Percentiles rank a stretch among this genome's conserved stretches.
Conservation (phyloP, 2,888 invertebrate species). For the Tiliacea citrago region DNA sequence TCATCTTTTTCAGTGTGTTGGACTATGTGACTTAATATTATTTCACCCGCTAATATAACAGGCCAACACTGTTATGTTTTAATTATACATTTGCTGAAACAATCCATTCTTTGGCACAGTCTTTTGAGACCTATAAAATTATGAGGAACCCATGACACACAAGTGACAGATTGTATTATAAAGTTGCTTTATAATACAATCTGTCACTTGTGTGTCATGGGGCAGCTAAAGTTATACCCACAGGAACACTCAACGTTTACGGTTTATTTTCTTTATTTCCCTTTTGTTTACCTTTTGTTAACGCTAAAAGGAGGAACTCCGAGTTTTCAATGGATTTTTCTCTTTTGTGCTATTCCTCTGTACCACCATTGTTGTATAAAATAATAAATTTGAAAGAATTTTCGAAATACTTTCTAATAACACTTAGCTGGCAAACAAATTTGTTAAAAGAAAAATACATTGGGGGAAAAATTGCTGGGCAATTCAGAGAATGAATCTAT, state of each 20-base stretch:
- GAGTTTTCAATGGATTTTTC: slow-evolving; percentile 55
- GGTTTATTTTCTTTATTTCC: slow-evolving; percentile 50
- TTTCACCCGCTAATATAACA: background rate
- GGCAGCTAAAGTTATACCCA: background rate
- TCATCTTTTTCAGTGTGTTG: background rate
- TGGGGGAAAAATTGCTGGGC: slow-evolving; percentile 9
- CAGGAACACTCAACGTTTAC: slow-evolving; percentile 46
- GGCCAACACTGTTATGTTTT: too few species aligned
- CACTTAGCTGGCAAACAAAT: slow-evolving; percentile 54
- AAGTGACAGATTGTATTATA: slow-evolving; percentile 1
- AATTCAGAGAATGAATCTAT: slow-evolving; percentile 38
- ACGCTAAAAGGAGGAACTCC: slow-evolving; percentile 49
- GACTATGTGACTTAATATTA: too few species aligned
- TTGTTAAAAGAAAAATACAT: slow-evolving; percentile 49
- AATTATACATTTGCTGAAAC: too few species aligned
- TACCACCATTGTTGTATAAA: slow-evolving; percentile 57
- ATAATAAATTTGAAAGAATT: slow-evolving; percentile 55
- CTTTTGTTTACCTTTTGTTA: slow-evolving; percentile 63
- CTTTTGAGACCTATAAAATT: background rate
- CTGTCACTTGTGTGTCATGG: too few species aligned
- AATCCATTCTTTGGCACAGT: background rate
- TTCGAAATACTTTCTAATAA: slow-evolving; percentile 58
- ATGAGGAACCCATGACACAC: background rate
- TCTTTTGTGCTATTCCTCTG: slow-evolving; percentile 52
- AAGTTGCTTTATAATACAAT: too few species aligned